phyloP scores from a whole-genome alignment of 1,140 invertebrate genomes.

The Rhyzopertha dominica region DNA sequence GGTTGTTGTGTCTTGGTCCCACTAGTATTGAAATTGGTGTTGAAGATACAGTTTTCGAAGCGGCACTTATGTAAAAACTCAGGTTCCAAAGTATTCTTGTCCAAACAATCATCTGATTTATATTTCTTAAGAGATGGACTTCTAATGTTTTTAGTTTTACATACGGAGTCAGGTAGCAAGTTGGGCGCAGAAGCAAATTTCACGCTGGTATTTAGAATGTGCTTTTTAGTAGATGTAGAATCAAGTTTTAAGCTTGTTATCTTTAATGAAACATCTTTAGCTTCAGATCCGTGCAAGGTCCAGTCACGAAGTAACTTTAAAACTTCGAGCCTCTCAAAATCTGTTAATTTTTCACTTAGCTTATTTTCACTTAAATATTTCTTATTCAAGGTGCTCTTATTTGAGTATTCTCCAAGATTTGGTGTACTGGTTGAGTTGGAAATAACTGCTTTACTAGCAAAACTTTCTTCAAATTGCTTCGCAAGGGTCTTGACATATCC shows the following conservation, averaged over 20 bases:
- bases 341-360: constrained; percentile 41
- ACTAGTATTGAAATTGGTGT: constrained; percentile 29
- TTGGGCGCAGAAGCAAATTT: constrained; percentile 37
- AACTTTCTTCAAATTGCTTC: constrained; percentile 50
- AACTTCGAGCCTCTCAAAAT: constrained; percentile 49
- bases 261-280: constrained; percentile 34
- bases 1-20: constrained; percentile 29
- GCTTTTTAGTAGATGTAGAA: no score
- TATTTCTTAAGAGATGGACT: constrained; percentile 31
- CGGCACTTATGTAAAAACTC: constrained; percentile 42
- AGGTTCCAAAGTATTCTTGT: constrained; percentile 23
- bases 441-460: constrained; percentile 13
- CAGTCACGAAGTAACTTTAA: constrained; percentile 53
- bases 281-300: constrained; percentile 46
- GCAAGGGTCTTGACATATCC: constrained; percentile 52
- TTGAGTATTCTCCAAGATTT: constrained; percentile 17
- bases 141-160: no score
- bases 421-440: constrained; percentile 33
- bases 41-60: constrained; percentile 45
- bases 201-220: constrained; percentile 18
- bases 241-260: no score
- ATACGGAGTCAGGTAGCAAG: constrained; percentile 34
- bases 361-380: constrained; percentile 37
- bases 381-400: constrained; percentile 18
- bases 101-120: constrained; percentile 28